Base-by-base conservation (phyloP, 2,113 vertebrate genomes). In the Alaudala cheleensis region DNA sequence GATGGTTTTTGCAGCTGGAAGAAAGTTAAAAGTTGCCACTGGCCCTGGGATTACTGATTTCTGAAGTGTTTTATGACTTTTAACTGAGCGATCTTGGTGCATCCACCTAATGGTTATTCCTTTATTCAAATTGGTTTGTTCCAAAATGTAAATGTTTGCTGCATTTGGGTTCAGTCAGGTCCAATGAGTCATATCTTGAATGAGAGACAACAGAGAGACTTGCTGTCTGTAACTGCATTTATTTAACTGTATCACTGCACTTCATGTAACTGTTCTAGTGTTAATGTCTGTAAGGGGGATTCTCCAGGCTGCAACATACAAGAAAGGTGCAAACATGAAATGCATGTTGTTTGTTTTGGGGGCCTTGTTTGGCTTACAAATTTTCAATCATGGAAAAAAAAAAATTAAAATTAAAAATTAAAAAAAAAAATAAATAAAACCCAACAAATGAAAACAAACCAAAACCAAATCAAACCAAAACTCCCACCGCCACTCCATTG, bases 281-380 rank as follows among this genome's bases (percentile, higher is more conserved):
- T 95, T 96, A 96, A 96, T 97, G 97, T 95, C 91, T 98, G 98
- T 98, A 97, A 97, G 98, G 98, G 98, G 98, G 96, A 98, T 97
- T 98, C 98, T 98, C 98, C 98, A 98, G 99, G 99, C 99, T 99
- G 99, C 98, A 98, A 98, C 98, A 98, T 99, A 99, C 99, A 99
- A 99, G 99, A 99, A 99, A 99, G 99, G 99, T 99, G 98, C 98
- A 99, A 99, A 99, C 99, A 99, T 98, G 98, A 99, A 99, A 99
- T 99, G 99, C 99, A 99, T 99, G 99, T 99, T 98, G 98, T 98
- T 98, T 98, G 99, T 98, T 99, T 98, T 98, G 98, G 99, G 98
- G 98, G 98, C 98, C 98, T 98, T 71, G 96, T 98, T 98, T 98
- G 98, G 98, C 98, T 98, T 95, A 40, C 92, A 96, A 97, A 98